Evolutionary conservation across 2,113 vertebrate species (phyloP), one percentile per base, ranked within the genome.

Genomic region (Perognathus longimembris): DNA sequence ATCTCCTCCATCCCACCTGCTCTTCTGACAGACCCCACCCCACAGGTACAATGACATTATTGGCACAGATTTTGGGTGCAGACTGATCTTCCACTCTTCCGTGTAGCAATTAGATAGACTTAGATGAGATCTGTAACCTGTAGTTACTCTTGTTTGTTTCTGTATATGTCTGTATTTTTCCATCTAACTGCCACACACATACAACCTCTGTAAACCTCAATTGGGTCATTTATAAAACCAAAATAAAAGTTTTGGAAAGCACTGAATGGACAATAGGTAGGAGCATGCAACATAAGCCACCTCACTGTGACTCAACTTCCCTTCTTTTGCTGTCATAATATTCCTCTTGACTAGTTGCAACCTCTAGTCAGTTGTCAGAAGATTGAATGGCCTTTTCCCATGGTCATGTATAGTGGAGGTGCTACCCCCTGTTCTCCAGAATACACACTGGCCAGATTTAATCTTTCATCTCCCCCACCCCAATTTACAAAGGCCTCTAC

Each of bases 81-180:
- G n/a, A 9, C 20, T 40, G 38, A n/a, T 45, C 32, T 66, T 66
- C 45, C 22, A 4, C 26, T 64, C n/a, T 34, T 5, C 59, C 21
- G 2, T 11, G 0, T 34, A 3, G 1, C 3, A 7, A 69, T 5
- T 0, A 2, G 5, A 24, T 10, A 26, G 66, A 34, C 21, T 42
- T 26, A 57, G 8, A 30, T 11, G 17, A 40, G 57, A 74, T 30
- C 6, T 64, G 14, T 36, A 6, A 45, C 45, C 45, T 45, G 6
- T 45, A 11, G 11, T 45, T 45, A 7, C 11, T 45, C 45, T 45
- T 45, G 45, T 45, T 45, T 45, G 45, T 11, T 45, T 45, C 45
- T 45, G 45, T 45, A 11, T 45, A 45, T 45, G 45, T 45, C 45
- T 45, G 11, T 45, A 45, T 45, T 45, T 45, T 45, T 45, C 45